Conservation (phyloP, 2,888 invertebrate species). For the Pandemis heparana region DNA sequence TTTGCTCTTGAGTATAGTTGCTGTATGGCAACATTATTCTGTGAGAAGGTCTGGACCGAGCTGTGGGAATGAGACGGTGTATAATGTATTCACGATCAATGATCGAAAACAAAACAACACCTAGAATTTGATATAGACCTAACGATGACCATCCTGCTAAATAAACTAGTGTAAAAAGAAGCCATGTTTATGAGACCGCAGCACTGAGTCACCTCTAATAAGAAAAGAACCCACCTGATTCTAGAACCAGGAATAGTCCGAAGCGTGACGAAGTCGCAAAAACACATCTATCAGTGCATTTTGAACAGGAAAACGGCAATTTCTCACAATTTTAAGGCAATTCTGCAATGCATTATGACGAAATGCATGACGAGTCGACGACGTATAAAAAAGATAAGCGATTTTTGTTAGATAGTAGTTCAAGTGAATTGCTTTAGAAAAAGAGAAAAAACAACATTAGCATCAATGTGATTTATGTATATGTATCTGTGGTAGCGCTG, state of each 20-base stretch:
- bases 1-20: too few relatives aligned
- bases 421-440: background rate
- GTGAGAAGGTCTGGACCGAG: too few relatives aligned
- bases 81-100: too few relatives aligned
- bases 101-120: too few relatives aligned
- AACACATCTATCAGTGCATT: conserved; percentile 9
- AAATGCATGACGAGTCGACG: conserved; percentile 18
- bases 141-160: background rate
- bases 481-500: too few relatives aligned
- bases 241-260: conserved; percentile 18
- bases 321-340: conserved; percentile 31
- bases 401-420: conserved; percentile 5
- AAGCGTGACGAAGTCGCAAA: conserved; percentile 26
- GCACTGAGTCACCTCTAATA: background rate
- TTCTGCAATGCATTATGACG: conserved; percentile 16
- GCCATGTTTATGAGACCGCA: background rate
- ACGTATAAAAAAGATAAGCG: conserved; percentile 26
- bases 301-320: conserved; percentile 40
- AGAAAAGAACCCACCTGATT: conserved; percentile 6
- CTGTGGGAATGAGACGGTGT: too few relatives aligned
- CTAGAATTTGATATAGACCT: too few relatives aligned
- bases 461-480: too few relatives aligned
- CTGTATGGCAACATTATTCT: too few relatives aligned
- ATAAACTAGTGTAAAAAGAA: background rate
- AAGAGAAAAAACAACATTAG: background rate